Conservation (phyloP, 2,888 invertebrate genomes). For the Scrobipalpa atriplicella region DNA sequence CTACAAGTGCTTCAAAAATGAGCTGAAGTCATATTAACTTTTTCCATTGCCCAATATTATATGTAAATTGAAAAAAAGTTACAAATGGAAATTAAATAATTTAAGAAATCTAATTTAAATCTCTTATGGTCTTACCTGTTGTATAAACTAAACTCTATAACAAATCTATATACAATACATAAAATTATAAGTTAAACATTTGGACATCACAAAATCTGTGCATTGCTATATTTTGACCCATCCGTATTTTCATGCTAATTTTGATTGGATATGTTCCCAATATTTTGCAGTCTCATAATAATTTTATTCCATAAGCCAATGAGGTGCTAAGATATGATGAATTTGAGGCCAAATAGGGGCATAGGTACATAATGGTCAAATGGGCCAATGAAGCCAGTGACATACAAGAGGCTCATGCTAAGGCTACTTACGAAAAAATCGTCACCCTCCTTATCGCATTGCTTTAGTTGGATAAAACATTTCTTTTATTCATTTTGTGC, state of each 20-base stretch:
- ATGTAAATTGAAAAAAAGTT: too few species aligned
- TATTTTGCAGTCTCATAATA: not conserved
- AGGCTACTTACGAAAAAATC: constrained; percentile 6
- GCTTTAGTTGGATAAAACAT: constrained; percentile 12
- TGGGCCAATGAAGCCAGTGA: not conserved
- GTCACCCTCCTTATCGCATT: not conserved
- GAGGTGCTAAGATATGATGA: not conserved
- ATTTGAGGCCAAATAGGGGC: not conserved
- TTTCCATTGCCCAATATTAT: too few species aligned
- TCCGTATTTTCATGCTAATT: constrained; percentile 2
- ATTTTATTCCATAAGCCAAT: not conserved
- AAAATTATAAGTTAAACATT: constrained; percentile 13
- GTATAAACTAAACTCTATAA: not conserved
- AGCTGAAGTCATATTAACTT: too few species aligned
- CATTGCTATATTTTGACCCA: constrained; percentile 16
- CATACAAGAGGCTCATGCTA: constrained; percentile 17
- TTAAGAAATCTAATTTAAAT: not conserved
- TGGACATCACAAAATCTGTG: constrained; percentile 14
- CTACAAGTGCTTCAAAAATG: too few species aligned
- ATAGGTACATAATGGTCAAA: not conserved
- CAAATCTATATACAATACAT: constrained; percentile 7
- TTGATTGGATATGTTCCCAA: not conserved
- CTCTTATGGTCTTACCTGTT: not conserved
- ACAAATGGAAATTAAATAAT: too few species aligned
- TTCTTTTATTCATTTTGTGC: not conserved